Percentiles rank a stretch among this genome's conserved stretches.
phyloP scores from a whole-genome alignment of 2,888 invertebrate genomes.

The Tipula vernalis region DNA sequence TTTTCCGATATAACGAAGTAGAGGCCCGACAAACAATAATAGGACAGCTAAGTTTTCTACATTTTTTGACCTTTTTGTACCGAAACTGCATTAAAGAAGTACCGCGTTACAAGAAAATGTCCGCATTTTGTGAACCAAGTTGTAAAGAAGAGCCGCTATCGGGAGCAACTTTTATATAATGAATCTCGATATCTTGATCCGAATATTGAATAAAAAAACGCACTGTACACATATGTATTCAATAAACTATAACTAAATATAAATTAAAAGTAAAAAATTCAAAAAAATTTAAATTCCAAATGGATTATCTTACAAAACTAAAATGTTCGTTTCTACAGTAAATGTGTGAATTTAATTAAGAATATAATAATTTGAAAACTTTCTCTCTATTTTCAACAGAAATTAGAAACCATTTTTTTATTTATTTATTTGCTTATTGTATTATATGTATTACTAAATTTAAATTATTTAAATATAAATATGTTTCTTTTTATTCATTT shows the following conservation, averaged over 20 bases:
- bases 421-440: not conserved
- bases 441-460: not conserved
- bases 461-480: not conserved
- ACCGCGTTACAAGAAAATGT: no score
- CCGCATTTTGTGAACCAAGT: no score
- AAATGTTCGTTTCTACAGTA: not conserved
- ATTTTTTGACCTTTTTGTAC: no score
- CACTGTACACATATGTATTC: not conserved
- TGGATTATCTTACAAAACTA: not conserved
- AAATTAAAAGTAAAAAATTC: not conserved
- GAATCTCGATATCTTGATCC: no score
- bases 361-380: not conserved
- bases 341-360: conserved; percentile 8
- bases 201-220: no score
- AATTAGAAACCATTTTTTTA: not conserved
- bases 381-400: not conserved
- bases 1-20: no score
- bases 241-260: not conserved
- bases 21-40: no score
- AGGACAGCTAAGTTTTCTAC: no score
- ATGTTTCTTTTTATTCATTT: not conserved
- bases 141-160: no score
- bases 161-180: no score
- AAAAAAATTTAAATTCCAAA: not conserved
- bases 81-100: no score